phyloP scores from a whole-genome alignment of 2,888 invertebrate genomes.

The Myopa tessellatipennis region DNA sequence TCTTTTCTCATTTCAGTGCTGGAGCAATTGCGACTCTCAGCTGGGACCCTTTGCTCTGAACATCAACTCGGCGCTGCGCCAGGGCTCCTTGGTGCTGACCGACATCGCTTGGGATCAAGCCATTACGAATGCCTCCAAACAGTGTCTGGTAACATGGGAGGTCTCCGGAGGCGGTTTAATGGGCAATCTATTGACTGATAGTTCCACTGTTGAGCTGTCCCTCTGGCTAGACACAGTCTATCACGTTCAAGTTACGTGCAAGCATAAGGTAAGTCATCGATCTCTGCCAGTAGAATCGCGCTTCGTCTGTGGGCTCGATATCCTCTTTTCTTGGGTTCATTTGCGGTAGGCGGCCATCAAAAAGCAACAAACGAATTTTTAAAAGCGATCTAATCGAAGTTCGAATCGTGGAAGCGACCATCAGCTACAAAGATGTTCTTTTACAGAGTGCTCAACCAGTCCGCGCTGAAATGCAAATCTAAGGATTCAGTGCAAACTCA shows the following conservation, averaged over 20 bases:
- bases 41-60: conserved; percentile 59
- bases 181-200: conserved; percentile 84
- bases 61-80: conserved; percentile 58
- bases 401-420: too few relatives aligned
- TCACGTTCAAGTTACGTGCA: conserved; percentile 78
- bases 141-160: conserved; percentile 87
- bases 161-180: conserved; percentile 84
- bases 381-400: too few relatives aligned
- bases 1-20: conserved; percentile 55
- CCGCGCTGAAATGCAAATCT: too few relatives aligned
- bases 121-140: conserved; percentile 60
- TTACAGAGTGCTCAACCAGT: too few relatives aligned
- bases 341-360: too few relatives aligned
- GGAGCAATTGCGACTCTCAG: conserved; percentile 61
- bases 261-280: conserved; percentile 60
- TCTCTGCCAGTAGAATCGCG: conserved; percentile 15
- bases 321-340: too few relatives aligned
- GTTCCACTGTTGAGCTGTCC: conserved; percentile 81
- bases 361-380: too few relatives aligned
- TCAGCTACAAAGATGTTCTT: too few relatives aligned
- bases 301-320: conserved; percentile 13
- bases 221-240: conserved; percentile 85
- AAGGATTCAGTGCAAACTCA: too few relatives aligned
- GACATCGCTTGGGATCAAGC: conserved; percentile 62
- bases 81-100: conserved; percentile 59